Percentiles rank a stretch among this genome's conserved stretches.
phyloP scores from a whole-genome alignment of 2,113 vertebrate species.

The Coryphaenoides rupestris region DNA sequence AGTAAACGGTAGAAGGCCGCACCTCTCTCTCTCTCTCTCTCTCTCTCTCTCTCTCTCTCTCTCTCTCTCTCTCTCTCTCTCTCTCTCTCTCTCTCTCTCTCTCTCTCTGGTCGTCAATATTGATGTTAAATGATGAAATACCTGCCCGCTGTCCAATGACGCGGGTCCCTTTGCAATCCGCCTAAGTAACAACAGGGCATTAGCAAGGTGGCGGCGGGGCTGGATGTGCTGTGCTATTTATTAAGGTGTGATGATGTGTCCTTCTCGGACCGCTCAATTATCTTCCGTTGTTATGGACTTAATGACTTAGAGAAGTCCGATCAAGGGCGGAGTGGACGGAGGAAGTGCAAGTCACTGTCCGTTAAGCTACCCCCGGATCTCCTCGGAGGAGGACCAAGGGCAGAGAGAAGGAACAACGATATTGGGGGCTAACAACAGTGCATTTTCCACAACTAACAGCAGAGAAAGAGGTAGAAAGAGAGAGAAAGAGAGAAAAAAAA shows the following conservation, averaged over 20 bases:
- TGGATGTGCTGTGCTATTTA: constrained; percentile 28
- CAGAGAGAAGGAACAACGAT: too few species aligned
- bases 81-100: too few species aligned
- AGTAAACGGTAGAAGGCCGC: too few species aligned
- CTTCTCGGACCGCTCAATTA: constrained; percentile 29
- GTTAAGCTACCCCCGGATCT: neutral
- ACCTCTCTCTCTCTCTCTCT: too few species aligned
- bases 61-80: too few species aligned
- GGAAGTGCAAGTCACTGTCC: constrained; percentile 30
- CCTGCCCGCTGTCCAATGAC: constrained; percentile 11
- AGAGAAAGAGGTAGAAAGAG: neutral
- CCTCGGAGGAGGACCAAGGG: too few species aligned
- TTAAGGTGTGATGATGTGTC: constrained; percentile 28
- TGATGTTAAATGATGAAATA: constrained; percentile 5
- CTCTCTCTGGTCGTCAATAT: too few species aligned
- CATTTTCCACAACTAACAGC: too few species aligned
- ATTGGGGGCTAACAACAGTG: too few species aligned
- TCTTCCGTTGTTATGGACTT: constrained; percentile 40
- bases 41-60: too few species aligned
- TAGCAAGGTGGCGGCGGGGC: constrained; percentile 21
- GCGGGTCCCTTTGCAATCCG: constrained; percentile 28
- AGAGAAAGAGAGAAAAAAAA: neutral
- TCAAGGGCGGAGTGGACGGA: constrained; percentile 36
- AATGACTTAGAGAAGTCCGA: constrained; percentile 43
- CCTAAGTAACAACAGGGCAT: constrained; percentile 25